Evolutionary conservation across 2,113 vertebrate genomes (phyloP), one percentile per base, ranked within the genome.

Genomic region (Ibidorhyncha struthersii): DNA sequence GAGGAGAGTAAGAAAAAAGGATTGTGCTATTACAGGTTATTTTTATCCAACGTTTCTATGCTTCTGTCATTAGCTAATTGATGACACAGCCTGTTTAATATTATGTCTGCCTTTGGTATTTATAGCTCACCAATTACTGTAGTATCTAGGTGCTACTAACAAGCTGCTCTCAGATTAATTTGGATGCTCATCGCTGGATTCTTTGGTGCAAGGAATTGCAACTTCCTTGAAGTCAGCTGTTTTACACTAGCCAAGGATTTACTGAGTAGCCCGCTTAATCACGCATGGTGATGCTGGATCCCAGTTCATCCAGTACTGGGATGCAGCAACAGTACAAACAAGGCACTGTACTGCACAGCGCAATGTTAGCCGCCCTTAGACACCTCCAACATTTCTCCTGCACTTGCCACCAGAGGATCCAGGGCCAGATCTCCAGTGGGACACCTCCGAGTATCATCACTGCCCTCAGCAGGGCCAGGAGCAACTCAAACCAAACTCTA

Each of bases 21-120:
- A 82, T 77, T 97, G 89, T 97, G 88, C 83, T 94, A 32, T 93
- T 84, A 90, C 74, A 56, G 14, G 86, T 93, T 97, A 97, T 97
- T 97, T 98, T 97, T 97, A 96, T 74, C 88, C 79, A 84, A 71
- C 47, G 10, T 96, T 98, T 96, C 91, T 93, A 40, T 94, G 83
- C 96, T 96, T 89, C 95, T 97, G 85, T 96, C 94, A 77, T 97
- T 97, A 95, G 61, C 96, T 97, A 98, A 97, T 97, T 98, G 95
- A 98, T 96, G 95, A 96, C 93, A 96, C 78, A 93, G 77, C 63
- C 97, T 95, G 90, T 96, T 97, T 96, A 97, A 97, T 96, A 96
- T 96, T 94, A 97, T 97, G 93, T 96, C 96, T 95, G 86, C 81
- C 73, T 96, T 87, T 40, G 74, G 90, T 97, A 98, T 97, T 98